Conservation (phyloP, 2,888 invertebrate species). For the Cephus runcator region DNA sequence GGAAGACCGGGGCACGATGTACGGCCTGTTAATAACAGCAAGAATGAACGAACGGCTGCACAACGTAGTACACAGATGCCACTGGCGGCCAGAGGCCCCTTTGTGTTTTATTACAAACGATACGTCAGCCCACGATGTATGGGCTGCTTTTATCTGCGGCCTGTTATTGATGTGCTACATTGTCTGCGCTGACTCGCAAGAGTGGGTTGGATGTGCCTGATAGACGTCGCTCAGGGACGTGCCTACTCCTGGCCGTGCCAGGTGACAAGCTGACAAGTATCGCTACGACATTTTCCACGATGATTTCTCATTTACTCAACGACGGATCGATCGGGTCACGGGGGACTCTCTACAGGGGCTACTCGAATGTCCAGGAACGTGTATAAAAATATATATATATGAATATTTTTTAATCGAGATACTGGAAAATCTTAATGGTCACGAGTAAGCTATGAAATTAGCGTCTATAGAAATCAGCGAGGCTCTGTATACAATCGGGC, state of each 20-base stretch:
- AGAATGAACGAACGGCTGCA: constrained; percentile 45
- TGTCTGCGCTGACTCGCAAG: constrained; percentile 60
- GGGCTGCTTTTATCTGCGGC: constrained; percentile 60
- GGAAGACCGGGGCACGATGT: constrained; percentile 49
- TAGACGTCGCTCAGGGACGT: constrained; percentile 41
- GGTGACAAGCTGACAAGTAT: neutral
- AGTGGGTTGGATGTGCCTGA: constrained; percentile 46
- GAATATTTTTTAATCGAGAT: neutral
- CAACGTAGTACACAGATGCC: constrained; percentile 53
- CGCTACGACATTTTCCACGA: neutral
- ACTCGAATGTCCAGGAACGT: neutral
- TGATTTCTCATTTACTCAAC: neutral
- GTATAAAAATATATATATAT: neutral
- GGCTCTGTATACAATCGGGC: neutral
- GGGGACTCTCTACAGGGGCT: neutral
- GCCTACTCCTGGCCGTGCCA: neutral
- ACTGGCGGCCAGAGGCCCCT: constrained; percentile 53
- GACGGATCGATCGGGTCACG: neutral
- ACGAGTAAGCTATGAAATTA: neutral
- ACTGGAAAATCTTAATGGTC: neutral
- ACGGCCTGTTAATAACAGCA: constrained; percentile 59
- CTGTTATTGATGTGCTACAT: constrained; percentile 64
- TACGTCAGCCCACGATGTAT: constrained; percentile 62
- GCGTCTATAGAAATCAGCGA: neutral
- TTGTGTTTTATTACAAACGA: constrained; percentile 66